Percentiles rank a stretch among this genome's conserved stretches.
Evolutionary conservation across 2,113 vertebrate species (phyloP).

Genomic region (Leucoraja erinaceus): DNA sequence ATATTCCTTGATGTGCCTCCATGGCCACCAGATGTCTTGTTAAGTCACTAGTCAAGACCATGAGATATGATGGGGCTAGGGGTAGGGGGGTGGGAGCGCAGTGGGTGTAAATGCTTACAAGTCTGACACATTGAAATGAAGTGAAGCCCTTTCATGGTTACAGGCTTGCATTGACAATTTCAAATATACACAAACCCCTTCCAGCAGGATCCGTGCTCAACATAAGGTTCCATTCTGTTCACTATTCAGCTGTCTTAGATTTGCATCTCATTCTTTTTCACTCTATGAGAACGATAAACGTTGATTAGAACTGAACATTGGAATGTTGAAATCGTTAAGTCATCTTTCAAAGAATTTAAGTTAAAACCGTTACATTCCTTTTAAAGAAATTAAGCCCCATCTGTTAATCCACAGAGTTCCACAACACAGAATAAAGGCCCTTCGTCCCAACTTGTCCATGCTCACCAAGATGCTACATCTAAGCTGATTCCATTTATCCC

Average conservation of each 20-base stretch:
- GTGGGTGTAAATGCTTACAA: conserved; percentile 26
- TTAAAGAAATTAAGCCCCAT: conserved; percentile 12
- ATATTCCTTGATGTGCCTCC: conserved; percentile 25
- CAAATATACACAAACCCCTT: neutral
- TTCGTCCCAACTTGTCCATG: no score
- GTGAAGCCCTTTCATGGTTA: conserved; percentile 9
- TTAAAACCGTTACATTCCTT: conserved; percentile 1
- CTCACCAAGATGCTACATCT: no score
- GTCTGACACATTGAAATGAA: conserved; percentile 28
- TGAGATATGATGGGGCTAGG: neutral
- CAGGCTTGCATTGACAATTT: neutral
- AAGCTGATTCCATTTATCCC: no score
- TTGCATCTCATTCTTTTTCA: conserved; percentile 32
- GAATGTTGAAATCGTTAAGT: conserved; percentile 33
- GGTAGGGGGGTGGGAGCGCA: neutral
- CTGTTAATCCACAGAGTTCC: neutral
- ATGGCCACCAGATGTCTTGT: conserved; percentile 34
- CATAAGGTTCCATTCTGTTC: conserved; percentile 31
- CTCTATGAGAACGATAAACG: conserved; percentile 17
- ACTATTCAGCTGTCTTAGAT: conserved; percentile 30
- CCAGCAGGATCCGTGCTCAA: conserved; percentile 12
- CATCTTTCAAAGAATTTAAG: conserved; percentile 27
- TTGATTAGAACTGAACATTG: conserved; percentile 26
- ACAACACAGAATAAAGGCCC: no score
- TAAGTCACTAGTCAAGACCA: conserved; percentile 30